Percentiles rank a stretch among this genome's conserved stretches.
These are phyloP conservation scores for Brachionus calyciflorus DNA, from an alignment of 1,140 invertebrate species.

Conservation along the genomic window DNA sequence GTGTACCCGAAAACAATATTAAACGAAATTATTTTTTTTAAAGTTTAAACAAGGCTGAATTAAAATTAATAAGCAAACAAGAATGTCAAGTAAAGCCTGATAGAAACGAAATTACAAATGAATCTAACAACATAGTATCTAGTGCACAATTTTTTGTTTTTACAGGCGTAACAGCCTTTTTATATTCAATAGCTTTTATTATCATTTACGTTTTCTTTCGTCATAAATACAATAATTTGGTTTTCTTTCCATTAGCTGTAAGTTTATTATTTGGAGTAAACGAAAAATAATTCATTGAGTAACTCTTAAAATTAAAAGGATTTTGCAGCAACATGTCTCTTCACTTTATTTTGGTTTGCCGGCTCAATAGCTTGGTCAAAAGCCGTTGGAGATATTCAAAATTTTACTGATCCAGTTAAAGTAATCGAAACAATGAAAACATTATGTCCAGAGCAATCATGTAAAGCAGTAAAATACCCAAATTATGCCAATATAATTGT, in stretches of 20 bases:
- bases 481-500: slow-evolving; percentile 40
- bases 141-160: slow-evolving; percentile 43
- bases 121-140: background rate
- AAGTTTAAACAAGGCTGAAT: too few relatives aligned
- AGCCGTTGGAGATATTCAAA: slow-evolving; percentile 2
- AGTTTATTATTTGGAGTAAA: background rate
- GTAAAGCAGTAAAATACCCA: background rate
- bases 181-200: slow-evolving; percentile 22
- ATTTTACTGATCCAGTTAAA: background rate
- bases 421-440: background rate
- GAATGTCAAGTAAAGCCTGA: background rate
- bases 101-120: slow-evolving; percentile 6
- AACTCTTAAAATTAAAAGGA: slow-evolving; percentile 21
- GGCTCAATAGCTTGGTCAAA: slow-evolving; percentile 41
- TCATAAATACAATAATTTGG: slow-evolving; percentile 34
- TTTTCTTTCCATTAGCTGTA: slow-evolving; percentile 33
- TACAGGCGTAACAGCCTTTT: slow-evolving; percentile 36
- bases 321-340: slow-evolving; percentile 7
- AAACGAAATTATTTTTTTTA: too few relatives aligned
- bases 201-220: slow-evolving; percentile 33
- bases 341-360: slow-evolving; percentile 42
- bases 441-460: background rate
- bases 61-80: too few relatives aligned
- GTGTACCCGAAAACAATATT: too few relatives aligned
- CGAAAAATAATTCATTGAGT: background rate